A percentile compares a stretch with the other conserved stretches of the same genome.
phyloP scores from a whole-genome alignment of 2,113 vertebrate species.

The Balaeniceps rex region DNA sequence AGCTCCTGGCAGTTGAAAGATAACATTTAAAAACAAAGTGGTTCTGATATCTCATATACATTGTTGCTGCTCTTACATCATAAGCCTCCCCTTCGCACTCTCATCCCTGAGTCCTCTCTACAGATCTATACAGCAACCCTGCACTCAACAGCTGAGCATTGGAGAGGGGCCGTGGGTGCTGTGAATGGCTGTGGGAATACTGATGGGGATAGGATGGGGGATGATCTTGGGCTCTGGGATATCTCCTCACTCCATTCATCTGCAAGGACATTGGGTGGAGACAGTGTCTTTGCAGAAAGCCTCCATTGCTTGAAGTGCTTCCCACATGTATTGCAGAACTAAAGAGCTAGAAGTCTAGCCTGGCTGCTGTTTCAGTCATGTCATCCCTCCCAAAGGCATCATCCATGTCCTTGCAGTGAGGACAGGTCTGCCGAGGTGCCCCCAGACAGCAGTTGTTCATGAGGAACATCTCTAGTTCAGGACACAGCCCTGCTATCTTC shows the following conservation, averaged over 20 bases:
- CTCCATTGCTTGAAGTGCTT: background rate
- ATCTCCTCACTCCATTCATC: background rate
- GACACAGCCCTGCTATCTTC: background rate
- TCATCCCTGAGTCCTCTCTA: background rate
- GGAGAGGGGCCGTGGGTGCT: background rate
- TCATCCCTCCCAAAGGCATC: background rate
- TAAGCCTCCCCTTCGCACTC: background rate
- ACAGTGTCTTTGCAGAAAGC: background rate
- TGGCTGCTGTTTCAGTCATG: background rate
- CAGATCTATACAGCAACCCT: background rate
- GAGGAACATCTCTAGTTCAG: background rate
- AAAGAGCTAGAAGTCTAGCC: background rate
- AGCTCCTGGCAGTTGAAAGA: background rate
- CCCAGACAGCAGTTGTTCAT: rapidly evolving
- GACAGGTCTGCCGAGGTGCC: background rate
- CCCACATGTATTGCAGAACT: background rate
- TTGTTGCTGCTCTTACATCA: background rate
- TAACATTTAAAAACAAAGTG: background rate
- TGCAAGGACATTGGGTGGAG: background rate
- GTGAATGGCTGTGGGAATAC: background rate
- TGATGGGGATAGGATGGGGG: background rate
- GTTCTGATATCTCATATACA: background rate
- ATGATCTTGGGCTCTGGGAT: background rate
- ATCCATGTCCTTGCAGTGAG: background rate
- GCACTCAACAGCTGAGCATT: background rate